Base-by-base conservation (phyloP, 1,140 invertebrate species). In the Pararge aegeria region DNA sequence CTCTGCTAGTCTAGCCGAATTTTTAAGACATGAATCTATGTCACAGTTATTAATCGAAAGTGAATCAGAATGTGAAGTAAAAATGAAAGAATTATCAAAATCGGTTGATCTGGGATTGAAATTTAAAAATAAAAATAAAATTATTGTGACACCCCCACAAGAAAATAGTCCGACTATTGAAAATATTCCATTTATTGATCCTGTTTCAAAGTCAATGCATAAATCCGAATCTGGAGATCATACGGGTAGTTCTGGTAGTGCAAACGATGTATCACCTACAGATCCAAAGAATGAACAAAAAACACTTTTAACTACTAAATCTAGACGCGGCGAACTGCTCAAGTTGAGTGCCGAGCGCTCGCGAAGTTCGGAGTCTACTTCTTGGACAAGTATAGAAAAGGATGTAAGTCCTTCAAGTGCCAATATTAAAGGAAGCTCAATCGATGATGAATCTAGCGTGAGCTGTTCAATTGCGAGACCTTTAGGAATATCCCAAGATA, bases 401-500 rank as follows among this genome's bases (percentile, higher is more conserved):
- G 92, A 92, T 68, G 83, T 86, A 0, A 92, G 91, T 62, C 91
- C 91, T 13, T 87, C 86, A 51, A 91, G 92, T 42, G 90, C 91
- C 66, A 91, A 94, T 67, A 91, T 92, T 9, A 92, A 92, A 87
- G 89, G 92, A 38, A 92, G 91, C 74, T 92, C 92, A 1, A 91
- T 94, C 21, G 94, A 94, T 50, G 95, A 96, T 66, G 94, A 95
- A 55, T 95, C 95, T 2, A 95, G 94, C 70, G 93, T 94, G 4
- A 95, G 94, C 63, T 95, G 94, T 78, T 95, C 94, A 0, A 95
- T 96, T 66, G 94, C 94, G 12, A 90, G 94, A 54, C 94, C 94
- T 0, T 85, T 95, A 54, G 95, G 95, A 1, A 94, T 95, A 57
- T 95, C 94, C 6, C 94, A 95, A 78, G 93, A 93, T 70, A 93